A percentile compares a stretch with the other conserved stretches of the same genome.
Conservation (phyloP, 2,888 invertebrate genomes). For the Halictus ligatus region DNA sequence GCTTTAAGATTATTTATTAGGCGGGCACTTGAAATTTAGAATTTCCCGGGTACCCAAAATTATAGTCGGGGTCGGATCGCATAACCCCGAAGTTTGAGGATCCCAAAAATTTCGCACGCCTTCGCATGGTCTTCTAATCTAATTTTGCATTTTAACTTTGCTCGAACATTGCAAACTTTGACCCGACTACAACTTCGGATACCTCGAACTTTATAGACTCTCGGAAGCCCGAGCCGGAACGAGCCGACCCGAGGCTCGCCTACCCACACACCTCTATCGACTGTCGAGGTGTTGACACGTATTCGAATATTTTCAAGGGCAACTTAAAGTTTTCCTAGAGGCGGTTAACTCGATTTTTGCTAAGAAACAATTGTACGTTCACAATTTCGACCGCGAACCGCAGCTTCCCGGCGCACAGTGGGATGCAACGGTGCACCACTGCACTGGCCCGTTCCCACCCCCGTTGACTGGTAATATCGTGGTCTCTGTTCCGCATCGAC, state of each 20-base stretch:
- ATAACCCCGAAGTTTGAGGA: too few relatives aligned
- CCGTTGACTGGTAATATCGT: constrained; percentile 5
- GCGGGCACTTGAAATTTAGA: too few relatives aligned
- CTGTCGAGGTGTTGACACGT: not conserved
- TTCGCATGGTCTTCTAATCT: not conserved
- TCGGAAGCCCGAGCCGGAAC: not conserved
- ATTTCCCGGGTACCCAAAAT: too few relatives aligned
- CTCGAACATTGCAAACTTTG: too few relatives aligned
- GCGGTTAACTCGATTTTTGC: not conserved
- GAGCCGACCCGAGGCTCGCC: not conserved
- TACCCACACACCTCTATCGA: not conserved
- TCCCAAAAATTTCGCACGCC: too few relatives aligned
- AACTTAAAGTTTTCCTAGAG: not conserved
- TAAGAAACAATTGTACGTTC: not conserved
- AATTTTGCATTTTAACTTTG: not conserved
- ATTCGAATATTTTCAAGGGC: not conserved
- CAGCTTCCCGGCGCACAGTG: not conserved
- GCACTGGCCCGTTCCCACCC: not conserved
- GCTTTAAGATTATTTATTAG: too few relatives aligned
- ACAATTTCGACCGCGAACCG: not conserved
- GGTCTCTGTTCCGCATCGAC: constrained; percentile 36
- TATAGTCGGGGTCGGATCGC: too few relatives aligned
- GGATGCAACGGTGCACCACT: not conserved
- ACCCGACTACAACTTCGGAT: not conserved
- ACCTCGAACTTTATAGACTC: not conserved